Conservation (phyloP, 2,888 invertebrate species). For the Oegoconia quadripuncta region DNA sequence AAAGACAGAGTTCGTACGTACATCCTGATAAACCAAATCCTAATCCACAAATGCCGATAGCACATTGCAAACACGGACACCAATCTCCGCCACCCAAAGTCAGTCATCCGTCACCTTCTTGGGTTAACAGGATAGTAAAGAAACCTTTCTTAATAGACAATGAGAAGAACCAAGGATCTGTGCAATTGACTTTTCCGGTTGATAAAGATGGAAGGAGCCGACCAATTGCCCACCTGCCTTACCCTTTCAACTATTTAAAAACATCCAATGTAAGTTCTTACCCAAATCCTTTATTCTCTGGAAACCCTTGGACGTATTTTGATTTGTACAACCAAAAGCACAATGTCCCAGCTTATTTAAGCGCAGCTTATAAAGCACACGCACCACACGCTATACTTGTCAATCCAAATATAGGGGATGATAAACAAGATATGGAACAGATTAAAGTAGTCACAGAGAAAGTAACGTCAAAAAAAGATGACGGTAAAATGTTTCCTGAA, state of each 20-base stretch:
- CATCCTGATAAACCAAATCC: constrained; percentile 22
- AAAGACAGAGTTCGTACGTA: constrained; percentile 44
- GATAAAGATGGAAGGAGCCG: not conserved
- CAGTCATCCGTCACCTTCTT: constrained; percentile 15
- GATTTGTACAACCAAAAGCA: constrained; percentile 27
- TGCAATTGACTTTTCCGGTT: constrained; percentile 18
- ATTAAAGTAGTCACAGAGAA: not conserved
- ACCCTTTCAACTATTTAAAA: constrained; percentile 46
- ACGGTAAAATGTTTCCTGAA: constrained; percentile 24
- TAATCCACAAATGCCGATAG: constrained; percentile 5
- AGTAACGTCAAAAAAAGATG: constrained; percentile 11
- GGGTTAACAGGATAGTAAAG: constrained; percentile 18
- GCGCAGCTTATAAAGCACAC: constrained; percentile 20
- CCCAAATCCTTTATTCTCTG: constrained; percentile 26
- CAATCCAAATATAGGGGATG: constrained; percentile 27
- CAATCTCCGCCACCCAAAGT: not conserved
- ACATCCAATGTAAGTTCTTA: constrained; percentile 33
- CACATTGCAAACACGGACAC: not conserved
- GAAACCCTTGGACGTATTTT: constrained; percentile 34
- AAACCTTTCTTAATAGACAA: constrained; percentile 22
- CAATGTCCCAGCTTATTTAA: constrained; percentile 23
- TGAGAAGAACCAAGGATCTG: not conserved
- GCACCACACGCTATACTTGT: constrained; percentile 24
- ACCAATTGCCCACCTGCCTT: constrained; percentile 41
- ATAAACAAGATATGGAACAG: constrained; percentile 20